phyloP scores from a whole-genome alignment of 2,888 invertebrate species.

The Neoascia interrupta region DNA sequence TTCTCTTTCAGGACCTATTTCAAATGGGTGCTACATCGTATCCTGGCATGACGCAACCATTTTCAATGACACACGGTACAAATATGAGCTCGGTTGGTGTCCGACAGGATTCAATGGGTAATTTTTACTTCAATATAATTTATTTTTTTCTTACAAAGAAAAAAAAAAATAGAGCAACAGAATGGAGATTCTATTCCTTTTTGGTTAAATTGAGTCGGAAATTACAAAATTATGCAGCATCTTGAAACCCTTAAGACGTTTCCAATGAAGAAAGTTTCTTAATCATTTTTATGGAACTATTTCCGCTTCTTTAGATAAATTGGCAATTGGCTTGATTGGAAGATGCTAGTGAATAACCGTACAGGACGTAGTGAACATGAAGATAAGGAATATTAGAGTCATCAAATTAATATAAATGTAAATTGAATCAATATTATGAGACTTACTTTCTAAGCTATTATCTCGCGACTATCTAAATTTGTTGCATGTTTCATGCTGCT shows the following conservation, averaged over 20 bases:
- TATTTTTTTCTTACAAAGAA: too few species aligned
- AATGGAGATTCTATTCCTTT: not conserved
- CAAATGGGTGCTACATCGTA: slow-evolving; percentile 96
- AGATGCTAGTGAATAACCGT: too few species aligned
- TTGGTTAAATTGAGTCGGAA: slow-evolving; percentile 52
- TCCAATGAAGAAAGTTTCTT: slow-evolving; percentile 31
- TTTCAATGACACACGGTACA: slow-evolving; percentile 95
- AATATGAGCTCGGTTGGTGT: slow-evolving; percentile 96
- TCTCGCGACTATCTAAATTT: too few species aligned
- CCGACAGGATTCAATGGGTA: slow-evolving; percentile 92
- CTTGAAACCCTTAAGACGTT: slow-evolving; percentile 31
- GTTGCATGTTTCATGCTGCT: too few species aligned
- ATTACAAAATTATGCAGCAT: slow-evolving; percentile 59
- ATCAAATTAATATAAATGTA: too few species aligned
- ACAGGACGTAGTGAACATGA: too few species aligned
- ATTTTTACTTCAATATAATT: not conserved
- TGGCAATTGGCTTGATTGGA: too few species aligned
- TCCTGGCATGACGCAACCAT: slow-evolving; percentile 95
- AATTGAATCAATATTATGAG: too few species aligned
- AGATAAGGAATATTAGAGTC: too few species aligned
- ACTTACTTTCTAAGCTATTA: too few species aligned
- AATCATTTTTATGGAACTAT: slow-evolving; percentile 49
- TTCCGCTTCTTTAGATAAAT: slow-evolving; percentile 64
- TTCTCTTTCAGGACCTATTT: slow-evolving; percentile 76
- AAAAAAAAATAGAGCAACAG: too few species aligned